A percentile compares a stretch with the other conserved stretches of the same genome.
phyloP scores from a whole-genome alignment of 2,113 vertebrate genomes.

The Pituophis catenifer region DNA sequence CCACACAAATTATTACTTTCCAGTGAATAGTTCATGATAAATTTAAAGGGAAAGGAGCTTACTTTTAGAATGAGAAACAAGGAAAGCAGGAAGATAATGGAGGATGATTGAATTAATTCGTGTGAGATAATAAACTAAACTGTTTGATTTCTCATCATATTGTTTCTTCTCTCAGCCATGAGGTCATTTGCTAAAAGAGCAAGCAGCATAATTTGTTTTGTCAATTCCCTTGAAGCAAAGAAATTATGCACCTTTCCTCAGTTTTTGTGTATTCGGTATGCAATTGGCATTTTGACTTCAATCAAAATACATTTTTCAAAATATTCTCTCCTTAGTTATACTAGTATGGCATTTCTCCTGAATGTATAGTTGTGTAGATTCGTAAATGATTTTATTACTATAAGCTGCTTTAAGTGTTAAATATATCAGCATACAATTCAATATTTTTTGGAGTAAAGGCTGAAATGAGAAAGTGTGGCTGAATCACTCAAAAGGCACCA shows the following conservation, averaged over 20 bases:
- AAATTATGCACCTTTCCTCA: slow-evolving; percentile 21
- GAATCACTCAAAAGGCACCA: not conserved
- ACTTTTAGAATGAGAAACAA: not conserved
- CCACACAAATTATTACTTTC: slow-evolving; percentile 43
- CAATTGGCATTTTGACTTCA: slow-evolving; percentile 2
- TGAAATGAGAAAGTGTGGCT: not conserved
- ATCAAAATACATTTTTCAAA: not conserved
- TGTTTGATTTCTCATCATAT: slow-evolving; percentile 30
- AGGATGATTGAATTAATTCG: slow-evolving; percentile 38
- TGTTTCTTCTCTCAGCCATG: slow-evolving; percentile 15
- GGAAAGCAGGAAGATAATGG: slow-evolving; percentile 38
- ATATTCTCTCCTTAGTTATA: not conserved
- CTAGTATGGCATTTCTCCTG: not conserved
- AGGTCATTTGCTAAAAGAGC: slow-evolving; percentile 20
- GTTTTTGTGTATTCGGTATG: not conserved
- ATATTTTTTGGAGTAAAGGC: not conserved
- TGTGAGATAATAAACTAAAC: slow-evolving; percentile 42
- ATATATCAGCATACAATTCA: not conserved
- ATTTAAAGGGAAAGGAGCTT: slow-evolving; percentile 20
- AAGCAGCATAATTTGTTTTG: slow-evolving; percentile 29
- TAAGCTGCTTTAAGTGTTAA: not conserved
- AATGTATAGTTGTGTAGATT: not conserved
- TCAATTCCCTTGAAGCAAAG: not conserved
- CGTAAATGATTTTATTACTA: not conserved
- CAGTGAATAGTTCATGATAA: slow-evolving; percentile 18